Base-by-base conservation (phyloP, 2,113 vertebrate genomes). In the Zapus hudsonius region DNA sequence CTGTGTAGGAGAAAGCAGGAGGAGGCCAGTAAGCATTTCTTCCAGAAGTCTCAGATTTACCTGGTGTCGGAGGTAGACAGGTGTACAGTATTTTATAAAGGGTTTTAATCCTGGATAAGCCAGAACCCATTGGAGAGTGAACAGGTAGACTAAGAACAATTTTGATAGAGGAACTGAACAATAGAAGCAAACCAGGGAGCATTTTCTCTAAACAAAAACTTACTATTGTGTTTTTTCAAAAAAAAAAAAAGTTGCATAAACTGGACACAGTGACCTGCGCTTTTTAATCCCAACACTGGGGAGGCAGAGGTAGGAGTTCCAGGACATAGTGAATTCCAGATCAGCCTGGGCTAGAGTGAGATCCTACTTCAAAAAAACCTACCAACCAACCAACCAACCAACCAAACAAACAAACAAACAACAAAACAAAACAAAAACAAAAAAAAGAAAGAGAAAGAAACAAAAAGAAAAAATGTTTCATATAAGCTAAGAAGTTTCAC, bases 101-200 rank as follows among this genome's bases (percentile, higher is more conserved):
- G 12, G 40, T 87, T 92, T 75, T 38, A 87, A 55, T 84, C 79
- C 47, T 59, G n/a, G 33, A 40, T 70, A 80, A 57, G 69, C 25
- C 17, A 47, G 84, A 81, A 57, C 92, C 66, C 15, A 74, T 91
- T 47, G 76, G 63, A 76, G 73, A 90, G 16, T 23, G 29, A 93
- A 42, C 38, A 76, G 36, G 86, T n/a, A 38, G 63, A 40, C 25
- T 33, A 63, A 84, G 90, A 94, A n/a, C 22, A 63, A 63, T 85
- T 88, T 89, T 40, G 1, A 69, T 42, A 64, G 88, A 70, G 63
- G 47, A 64, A 70, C 29, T 40, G 42, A 75, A 63, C 42, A n/a
- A 31, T 22, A 27, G 12, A 29, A 66, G 29, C 5, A 82, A 75
- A 74, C 6, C 66, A 74, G 33, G 42, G 29, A 27, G n/a, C n/a